Percentiles rank a stretch among this genome's conserved stretches.
Conservation (phyloP, 2,797 vertebrate species). For the Lates japonicus region DNA sequence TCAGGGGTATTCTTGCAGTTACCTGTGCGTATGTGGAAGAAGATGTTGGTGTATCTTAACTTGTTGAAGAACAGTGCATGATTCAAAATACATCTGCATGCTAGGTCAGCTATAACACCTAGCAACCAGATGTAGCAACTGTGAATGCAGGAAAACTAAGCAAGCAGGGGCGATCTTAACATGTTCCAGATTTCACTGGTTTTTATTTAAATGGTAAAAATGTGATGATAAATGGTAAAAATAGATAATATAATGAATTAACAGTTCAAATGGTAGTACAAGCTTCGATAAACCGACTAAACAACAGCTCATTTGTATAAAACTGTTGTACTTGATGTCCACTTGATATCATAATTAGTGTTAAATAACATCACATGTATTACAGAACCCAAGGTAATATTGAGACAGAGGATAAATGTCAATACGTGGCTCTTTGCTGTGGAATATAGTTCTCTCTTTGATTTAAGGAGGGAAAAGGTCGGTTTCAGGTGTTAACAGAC, state of each 20-base stretch:
- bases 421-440: neutral
- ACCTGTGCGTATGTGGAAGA: neutral
- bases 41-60: neutral
- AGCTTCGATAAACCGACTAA: too few relatives aligned
- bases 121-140: neutral
- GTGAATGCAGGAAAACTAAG: neutral
- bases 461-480: neutral
- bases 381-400: too few relatives aligned
- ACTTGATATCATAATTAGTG: neutral
- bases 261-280: too few relatives aligned
- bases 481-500: constrained; percentile 15
- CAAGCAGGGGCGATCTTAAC: too few relatives aligned
- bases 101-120: neutral
- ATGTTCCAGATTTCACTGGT: neutral
- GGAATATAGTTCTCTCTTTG: constrained; percentile 14
- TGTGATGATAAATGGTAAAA: too few relatives aligned
- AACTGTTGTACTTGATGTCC: neutral
- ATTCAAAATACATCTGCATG: neutral
- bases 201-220: too few relatives aligned
- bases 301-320: neutral
- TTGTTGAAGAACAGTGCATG: neutral
- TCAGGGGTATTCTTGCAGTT: neutral
- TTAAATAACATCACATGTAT: too few relatives aligned
- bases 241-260: too few relatives aligned
- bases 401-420: too few relatives aligned